Base-by-base conservation (phyloP, 23 tunicate genomes). In the Trididemnum nubilum region DNA sequence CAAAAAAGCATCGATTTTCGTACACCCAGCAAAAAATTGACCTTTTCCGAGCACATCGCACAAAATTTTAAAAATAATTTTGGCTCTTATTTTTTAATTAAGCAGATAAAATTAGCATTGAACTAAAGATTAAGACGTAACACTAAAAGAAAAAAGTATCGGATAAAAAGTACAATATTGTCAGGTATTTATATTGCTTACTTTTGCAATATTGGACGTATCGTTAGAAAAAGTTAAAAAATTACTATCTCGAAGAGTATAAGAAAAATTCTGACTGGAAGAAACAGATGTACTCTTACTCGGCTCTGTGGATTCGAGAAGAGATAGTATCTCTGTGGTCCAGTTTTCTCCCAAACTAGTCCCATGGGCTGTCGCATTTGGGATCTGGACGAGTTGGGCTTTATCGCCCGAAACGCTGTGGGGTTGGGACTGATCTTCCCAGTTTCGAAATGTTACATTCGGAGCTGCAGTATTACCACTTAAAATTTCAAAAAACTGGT, bases 101-200 rank as follows among this genome's bases (percentile, higher is more conserved):
- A n/a, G n/a, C n/a, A n/a, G n/a, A n/a, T n/a, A n/a, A n/a, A n/a
- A n/a, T n/a, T n/a, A n/a, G n/a, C n/a, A n/a, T n/a, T n/a, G n/a
- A n/a, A n/a, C n/a, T n/a, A n/a, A n/a, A n/a, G n/a, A n/a, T n/a
- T n/a, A n/a, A n/a, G 15, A 9, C 9, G 54, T 44, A 44, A 44
- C 54, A 15, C 54, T 9, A 9, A 44, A 15, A 44, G 54, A 61
- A 61, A 22, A 61, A 61, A 61, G n/a, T 9, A 9, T 49, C 57
- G 18, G 57, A 18, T 49, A 49, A 49, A 9, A 49, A 49, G 57
- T 12, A 19, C 19, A 15, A 63, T 63, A 32, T 3, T 7, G 74
- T 67, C 74, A 67, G 38, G 74, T 67, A n/a, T n/a, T n/a, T n/a
- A n/a, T n/a, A n/a, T 67, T 67, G 22, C 74, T 67, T 67, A 67